These are phyloP conservation scores for Uloborus diversus DNA, from an alignment of 1,140 invertebrate species.

Conservation along the genomic window DNA sequence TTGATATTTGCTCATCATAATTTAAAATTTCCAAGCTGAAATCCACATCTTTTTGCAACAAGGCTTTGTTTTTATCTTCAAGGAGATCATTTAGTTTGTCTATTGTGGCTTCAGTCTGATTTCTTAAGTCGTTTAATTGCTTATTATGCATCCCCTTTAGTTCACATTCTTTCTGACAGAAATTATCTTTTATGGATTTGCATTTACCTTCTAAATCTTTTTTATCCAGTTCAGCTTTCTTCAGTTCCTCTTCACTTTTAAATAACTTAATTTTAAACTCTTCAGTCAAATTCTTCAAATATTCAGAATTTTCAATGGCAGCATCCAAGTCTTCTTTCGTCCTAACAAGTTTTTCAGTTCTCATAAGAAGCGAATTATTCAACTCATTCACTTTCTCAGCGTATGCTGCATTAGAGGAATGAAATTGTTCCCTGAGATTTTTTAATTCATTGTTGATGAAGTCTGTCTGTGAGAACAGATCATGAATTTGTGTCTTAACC, in stretches of 20 bases:
- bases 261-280: conserved; percentile 1
- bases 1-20: not conserved
- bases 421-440: conserved; percentile 17
- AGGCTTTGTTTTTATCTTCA: conserved; percentile 58
- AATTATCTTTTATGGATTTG: conserved; percentile 16
- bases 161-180: conserved; percentile 50
- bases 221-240: conserved; percentile 56
- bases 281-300: conserved; percentile 22
- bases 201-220: conserved; percentile 21
- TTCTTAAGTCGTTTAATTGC: conserved; percentile 59
- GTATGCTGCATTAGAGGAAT: conserved; percentile 5
- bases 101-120: conserved; percentile 59
- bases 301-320: conserved; percentile 55
- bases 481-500: conserved; percentile 20
- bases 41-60: conserved; percentile 56
- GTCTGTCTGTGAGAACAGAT: conserved; percentile 28
- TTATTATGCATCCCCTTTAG: conserved; percentile 52
- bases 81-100: conserved; percentile 61
- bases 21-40: conserved; percentile 18
- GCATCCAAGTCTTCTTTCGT: conserved; percentile 61
- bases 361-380: conserved; percentile 59
- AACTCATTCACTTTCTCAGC: conserved; percentile 26
- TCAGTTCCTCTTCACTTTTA: conserved; percentile 58
- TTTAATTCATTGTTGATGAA: conserved; percentile 21
- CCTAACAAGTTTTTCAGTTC: conserved; percentile 58